phyloP scores from a whole-genome alignment of 2,113 vertebrate species.

The Laticauda laticaudata region DNA sequence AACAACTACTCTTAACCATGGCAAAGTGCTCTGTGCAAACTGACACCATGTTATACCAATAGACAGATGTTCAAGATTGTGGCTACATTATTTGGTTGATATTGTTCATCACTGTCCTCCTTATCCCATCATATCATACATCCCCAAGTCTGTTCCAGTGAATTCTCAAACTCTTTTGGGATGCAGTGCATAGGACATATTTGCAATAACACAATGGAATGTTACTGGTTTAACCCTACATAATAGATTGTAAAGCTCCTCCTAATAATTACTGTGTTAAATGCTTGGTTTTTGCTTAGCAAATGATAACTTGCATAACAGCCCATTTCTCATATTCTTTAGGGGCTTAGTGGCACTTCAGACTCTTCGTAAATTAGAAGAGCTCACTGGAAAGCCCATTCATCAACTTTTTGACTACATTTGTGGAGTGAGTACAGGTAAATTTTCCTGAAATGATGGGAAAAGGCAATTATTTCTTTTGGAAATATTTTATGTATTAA shows the following conservation, averaged over 20 bases:
- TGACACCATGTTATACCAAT: neutral
- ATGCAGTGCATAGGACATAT: neutral
- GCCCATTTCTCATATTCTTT: constrained; percentile 50
- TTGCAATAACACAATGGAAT: neutral
- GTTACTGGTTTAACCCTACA: neutral
- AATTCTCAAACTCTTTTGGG: neutral
- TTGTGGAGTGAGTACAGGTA: constrained; percentile 99
- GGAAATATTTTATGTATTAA: neutral
- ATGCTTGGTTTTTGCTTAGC: neutral
- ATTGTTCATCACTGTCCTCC: neutral
- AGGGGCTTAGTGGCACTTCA: constrained; percentile 95
- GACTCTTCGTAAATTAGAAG: constrained; percentile 86
- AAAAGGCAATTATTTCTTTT: neutral
- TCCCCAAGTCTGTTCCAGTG: neutral
- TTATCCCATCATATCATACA: neutral
- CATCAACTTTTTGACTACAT: constrained; percentile 97
- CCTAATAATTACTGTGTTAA: neutral
- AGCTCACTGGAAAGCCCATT: constrained; percentile 88
- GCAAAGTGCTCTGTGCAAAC: neutral
- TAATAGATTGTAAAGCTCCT: neutral
- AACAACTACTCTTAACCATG: neutral
- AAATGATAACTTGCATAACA: neutral
- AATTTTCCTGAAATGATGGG: neutral
- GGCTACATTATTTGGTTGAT: neutral
- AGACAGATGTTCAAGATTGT: neutral